These are phyloP conservation scores for Grus americana DNA, from an alignment of 2,113 vertebrate genomes.

Conservation along the genomic window DNA sequence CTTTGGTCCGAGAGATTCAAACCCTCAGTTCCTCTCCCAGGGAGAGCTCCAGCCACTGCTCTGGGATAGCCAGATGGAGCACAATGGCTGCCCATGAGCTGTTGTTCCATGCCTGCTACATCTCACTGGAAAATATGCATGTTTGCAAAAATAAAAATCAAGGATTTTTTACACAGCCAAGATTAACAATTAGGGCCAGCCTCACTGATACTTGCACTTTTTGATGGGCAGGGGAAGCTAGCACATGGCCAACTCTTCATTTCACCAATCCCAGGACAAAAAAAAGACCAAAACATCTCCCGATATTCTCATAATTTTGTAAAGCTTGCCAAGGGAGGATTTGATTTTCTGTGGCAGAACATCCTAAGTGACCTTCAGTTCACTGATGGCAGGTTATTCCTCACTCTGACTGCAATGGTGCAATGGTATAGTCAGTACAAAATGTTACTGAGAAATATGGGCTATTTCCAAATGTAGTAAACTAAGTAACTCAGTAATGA, in stretches of 20 bases:
- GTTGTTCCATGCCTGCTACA: not conserved
- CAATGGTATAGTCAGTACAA: not conserved
- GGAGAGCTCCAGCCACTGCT: not conserved
- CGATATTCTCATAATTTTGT: not conserved
- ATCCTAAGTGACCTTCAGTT: not conserved
- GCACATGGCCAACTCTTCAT: not conserved
- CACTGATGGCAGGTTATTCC: not conserved
- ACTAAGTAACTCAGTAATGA: not conserved
- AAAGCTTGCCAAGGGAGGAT: not conserved
- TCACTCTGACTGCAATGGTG: not conserved
- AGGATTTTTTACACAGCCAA: not conserved
- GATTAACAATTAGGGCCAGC: not conserved
- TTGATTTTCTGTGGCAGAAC: slow-evolving; percentile 4
- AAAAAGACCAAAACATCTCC: not conserved
- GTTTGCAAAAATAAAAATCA: not conserved
- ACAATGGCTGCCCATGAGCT: accelerated
- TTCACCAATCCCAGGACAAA: not conserved
- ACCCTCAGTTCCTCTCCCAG: not conserved
- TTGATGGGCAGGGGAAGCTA: not conserved
- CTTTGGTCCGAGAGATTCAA: not conserved
- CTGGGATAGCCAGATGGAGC: not conserved
- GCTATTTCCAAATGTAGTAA: not conserved
- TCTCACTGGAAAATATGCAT: not conserved
- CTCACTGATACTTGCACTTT: not conserved
- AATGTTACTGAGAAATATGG: not conserved